Evolutionary conservation across 2,888 invertebrate species (phyloP).

Genomic region (Troilus luridus): DNA sequence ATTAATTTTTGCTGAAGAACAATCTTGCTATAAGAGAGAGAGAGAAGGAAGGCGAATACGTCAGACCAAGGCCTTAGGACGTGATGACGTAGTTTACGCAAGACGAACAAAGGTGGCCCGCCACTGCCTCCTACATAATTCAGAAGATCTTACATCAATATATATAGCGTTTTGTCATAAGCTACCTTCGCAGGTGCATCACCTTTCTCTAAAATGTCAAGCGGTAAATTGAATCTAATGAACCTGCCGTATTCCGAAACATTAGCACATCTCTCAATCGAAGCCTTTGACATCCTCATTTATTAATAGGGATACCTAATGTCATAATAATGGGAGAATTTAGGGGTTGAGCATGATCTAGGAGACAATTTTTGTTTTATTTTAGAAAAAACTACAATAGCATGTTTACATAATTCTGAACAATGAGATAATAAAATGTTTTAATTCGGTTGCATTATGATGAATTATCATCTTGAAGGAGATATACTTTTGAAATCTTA

Average conservation of each 20-base stretch:
- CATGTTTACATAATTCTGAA: too few relatives aligned
- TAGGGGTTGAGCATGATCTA: too few relatives aligned
- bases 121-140: conserved; percentile 39
- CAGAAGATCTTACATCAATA: conserved; percentile 39
- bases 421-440: too few relatives aligned
- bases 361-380: too few relatives aligned
- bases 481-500: too few relatives aligned
- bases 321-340: too few relatives aligned
- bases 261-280: not conserved
- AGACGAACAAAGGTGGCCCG: conserved; percentile 41
- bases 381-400: too few relatives aligned
- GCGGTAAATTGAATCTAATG: not conserved
- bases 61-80: conserved; percentile 22
- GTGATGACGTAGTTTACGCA: conserved; percentile 43
- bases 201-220: conserved; percentile 32
- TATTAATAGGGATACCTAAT: conserved; percentile 1
- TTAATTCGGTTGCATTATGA: too few relatives aligned
- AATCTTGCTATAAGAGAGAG: not conserved
- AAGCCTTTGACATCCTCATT: not conserved
- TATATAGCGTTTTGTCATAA: conserved; percentile 39
- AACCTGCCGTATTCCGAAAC: not conserved
- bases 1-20: too few relatives aligned
- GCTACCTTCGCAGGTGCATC: not conserved
- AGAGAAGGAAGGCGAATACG: not conserved
- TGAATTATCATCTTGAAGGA: too few relatives aligned